Evolutionary conservation across 2,113 vertebrate genomes (phyloP), one percentile per base, ranked within the genome.

Genomic region (Chamaea fasciata): DNA sequence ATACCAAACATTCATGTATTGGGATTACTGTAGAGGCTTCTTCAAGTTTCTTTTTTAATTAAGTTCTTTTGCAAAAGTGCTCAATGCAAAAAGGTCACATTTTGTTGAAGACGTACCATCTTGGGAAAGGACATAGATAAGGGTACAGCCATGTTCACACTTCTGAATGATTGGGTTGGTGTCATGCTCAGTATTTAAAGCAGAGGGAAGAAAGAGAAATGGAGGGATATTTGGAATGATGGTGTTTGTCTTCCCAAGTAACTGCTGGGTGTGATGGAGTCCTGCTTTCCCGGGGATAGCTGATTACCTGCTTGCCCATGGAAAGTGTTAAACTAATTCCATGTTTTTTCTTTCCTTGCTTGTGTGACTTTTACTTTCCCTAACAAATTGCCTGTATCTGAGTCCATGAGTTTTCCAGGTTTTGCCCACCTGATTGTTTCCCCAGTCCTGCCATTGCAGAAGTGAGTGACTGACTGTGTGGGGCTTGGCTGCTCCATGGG

Each of bases 401-500:
- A 27, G 9, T 33, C 30, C 47, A 31, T 1, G 2, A 9, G 21
- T 62, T 69, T 62, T 55, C 41, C 35, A 47, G n/a, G 13, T 76
- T 76, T 62, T 42, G 27, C 41, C 26, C n/a, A 69, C 55, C 21
- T 41, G 39, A 53, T 8, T 68, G 17, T 62, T n/a, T 31, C 47
- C 62, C 70, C 3, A 6, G 0, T 31, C 47, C 24, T 21, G 17
- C 26, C n/a, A 24, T 7, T 41, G 47, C 10, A 6, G 30, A 47
- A 49, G 17, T 0, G 3, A 53, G 30, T 0, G 1, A 55, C n/a
- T 2, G 2, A 41, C 46, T 60, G 16, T 24, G 10, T 35, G n/a
- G 55, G 44, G 20, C 30, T 47, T 62, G 47, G 62, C 9, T 37
- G 39, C 24, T 22, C 39, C 17, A 17, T 31, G 47, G 30, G 18